Evolutionary conservation across 2,113 vertebrate species (phyloP), one percentile per base, ranked within the genome.

Genomic region (Elachura formosa): DNA sequence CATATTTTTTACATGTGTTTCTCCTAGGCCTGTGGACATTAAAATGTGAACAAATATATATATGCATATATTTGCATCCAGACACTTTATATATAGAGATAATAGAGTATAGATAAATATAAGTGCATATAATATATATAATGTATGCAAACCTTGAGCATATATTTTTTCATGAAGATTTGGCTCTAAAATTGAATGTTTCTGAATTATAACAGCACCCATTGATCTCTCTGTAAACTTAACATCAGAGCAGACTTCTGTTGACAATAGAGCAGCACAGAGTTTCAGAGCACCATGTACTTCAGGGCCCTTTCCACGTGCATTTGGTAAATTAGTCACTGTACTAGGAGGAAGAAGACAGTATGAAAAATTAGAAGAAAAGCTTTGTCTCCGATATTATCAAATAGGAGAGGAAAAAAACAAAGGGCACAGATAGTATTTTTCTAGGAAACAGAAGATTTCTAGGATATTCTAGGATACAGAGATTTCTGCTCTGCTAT

Each of bases 1-100:
- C 69, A 75, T 89, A 87, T 79, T 84, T n/a, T 93, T 93, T 89
- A 89, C 56, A 91, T 5, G 4, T 95, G 84, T 94, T 94, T 68
- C 81, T 78, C 52, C 20, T 8, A 87, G 52, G 26, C 21, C 48
- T 61, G 11, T 6, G 33, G 45, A 49, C 24, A 79, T 34, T 64
- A 76, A 85, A 95, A 73, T 73, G 59, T 23, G 87, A 92, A 80
- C 10, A 83, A 54, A 84, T 36, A 38, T 4, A 82, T 16, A 66
- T 19, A 12, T 38, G 20, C 23, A 51, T 46, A 58, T 58, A 76
- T 81, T 71, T 87, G 19, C 24, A 63, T 74, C 26, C 51, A 81
- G 41, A 46, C 16, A 62, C 23, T 14, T 73, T 49, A 26, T 58
- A 36, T 29, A 13, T 7, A 43, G 3, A 49, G 11, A 40, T 40